Evolutionary conservation across 2,797 vertebrate genomes (phyloP), one percentile per base, ranked within the genome.

Genomic region (Sciurus vulgaris): DNA sequence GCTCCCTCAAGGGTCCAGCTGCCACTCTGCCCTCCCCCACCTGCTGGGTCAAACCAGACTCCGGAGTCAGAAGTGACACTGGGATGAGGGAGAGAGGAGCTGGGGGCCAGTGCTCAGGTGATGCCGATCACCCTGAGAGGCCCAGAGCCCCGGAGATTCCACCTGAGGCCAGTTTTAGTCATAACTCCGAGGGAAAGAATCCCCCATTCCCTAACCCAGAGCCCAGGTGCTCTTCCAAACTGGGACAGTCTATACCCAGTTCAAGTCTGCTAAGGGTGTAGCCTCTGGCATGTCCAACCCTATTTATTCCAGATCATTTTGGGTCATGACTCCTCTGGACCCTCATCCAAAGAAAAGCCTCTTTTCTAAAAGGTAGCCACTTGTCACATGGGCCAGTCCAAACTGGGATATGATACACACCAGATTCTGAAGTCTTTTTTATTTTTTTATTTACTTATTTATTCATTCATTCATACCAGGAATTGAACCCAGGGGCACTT

Each of bases 1-100:
- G 82, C 78, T 96, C 95, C 63, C 94, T 96, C 90, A 94, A 96
- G 96, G 96, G 97, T 97, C 97, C 97, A 97, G 97, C 96, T 98
- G 97, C 96, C 78, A 83, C 95, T 82, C 93, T 44, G 56, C 89
- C 93, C 76, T 95, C 83, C 89, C 93, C 83, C 93, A 94, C 90
- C 84, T 94, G 94, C 93, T 96, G 96, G 93, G 81, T 44, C 95
- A 94, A 82, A 92, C 65, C 10, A 70, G 76, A 92, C 96, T 95
- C 38, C 47, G 78, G 44, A 93, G 65, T 89, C 87, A 96, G 89
- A 96, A 95, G 96, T 97, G 96, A 96, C 95, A 70, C 30, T 96
- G 92, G 72, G 88, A 89, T 73, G 79, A 92, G 41, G 49, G 70
- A 44, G 47, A 33, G 59, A 86, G 74, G 77, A 63, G 44, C 17